Evolutionary conservation across 2,113 vertebrate species (phyloP).

Genomic region (Lucifuga dentata): DNA sequence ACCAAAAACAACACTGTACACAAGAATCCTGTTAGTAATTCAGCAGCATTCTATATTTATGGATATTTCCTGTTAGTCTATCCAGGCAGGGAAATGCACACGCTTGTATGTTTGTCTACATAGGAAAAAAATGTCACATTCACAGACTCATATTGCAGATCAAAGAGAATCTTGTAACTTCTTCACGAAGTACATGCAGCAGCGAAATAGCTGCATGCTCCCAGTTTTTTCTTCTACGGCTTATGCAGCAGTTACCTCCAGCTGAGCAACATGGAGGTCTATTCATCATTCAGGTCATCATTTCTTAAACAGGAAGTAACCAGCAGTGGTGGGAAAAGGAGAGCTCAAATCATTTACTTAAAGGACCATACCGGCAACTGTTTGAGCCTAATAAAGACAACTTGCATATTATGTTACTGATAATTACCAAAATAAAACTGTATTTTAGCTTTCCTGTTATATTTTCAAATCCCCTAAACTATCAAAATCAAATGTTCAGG

Average conservation of each 20-base stretch:
- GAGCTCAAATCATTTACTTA: too few species aligned
- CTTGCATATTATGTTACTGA: too few species aligned
- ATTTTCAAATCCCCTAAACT: too few species aligned
- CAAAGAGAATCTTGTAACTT: not conserved
- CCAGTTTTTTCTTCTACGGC: not conserved
- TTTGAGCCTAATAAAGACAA: too few species aligned
- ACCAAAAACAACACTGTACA: not conserved
- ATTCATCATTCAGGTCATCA: not conserved
- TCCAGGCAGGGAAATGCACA: constrained; percentile 5
- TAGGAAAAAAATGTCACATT: not conserved
- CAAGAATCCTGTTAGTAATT: constrained; percentile 30
- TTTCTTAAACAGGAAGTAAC: not conserved
- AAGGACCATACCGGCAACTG: too few species aligned
- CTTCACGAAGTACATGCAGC: not conserved
- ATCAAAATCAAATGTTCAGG: too few species aligned
- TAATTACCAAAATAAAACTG: too few species aligned
- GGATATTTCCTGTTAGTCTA: not conserved
- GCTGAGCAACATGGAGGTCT: not conserved
- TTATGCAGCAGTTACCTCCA: not conserved
- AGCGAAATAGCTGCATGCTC: not conserved
- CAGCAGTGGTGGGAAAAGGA: too few species aligned
- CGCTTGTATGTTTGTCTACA: not conserved
- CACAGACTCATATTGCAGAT: not conserved
- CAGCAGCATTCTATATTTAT: constrained; percentile 15
- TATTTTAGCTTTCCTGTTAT: too few species aligned